Conservation (phyloP, 2,888 invertebrate genomes). For the Caenorhabditis japonica region DNA sequence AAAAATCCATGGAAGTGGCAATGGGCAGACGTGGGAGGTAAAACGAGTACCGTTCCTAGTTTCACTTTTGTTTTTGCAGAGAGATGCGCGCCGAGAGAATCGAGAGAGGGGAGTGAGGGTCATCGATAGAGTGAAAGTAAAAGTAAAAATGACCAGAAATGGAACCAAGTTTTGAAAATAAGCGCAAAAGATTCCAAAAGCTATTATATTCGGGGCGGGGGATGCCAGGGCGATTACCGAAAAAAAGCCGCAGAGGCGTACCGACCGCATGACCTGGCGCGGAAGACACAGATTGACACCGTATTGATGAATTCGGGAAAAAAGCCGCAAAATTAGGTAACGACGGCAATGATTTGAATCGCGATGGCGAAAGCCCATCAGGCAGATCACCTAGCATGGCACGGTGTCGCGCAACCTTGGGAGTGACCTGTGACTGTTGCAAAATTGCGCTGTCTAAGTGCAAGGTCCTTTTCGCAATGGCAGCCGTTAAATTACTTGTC, state of each 20-base stretch:
- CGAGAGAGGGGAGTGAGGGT: constrained; percentile 14
- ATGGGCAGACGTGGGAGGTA: constrained; percentile 26
- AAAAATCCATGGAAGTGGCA: constrained; percentile 20
- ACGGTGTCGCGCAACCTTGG: constrained; percentile 35
- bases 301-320: constrained; percentile 51
- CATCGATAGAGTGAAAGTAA: constrained; percentile 42
- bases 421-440: constrained; percentile 32
- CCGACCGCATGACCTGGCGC: constrained; percentile 47
- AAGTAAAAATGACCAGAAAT: constrained; percentile 47
- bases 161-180: constrained; percentile 43
- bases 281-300: constrained; percentile 53
- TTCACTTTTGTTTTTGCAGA: constrained; percentile 40
- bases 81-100: background rate
- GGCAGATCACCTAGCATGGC: constrained; percentile 25
- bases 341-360: constrained; percentile 27
- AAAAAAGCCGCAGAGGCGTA: constrained; percentile 34
- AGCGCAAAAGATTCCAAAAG: constrained; percentile 29
- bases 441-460: constrained; percentile 37
- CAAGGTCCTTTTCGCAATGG: constrained; percentile 26
- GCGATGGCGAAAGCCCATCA: constrained; percentile 36
- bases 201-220: constrained; percentile 39
- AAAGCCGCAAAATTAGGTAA: constrained; percentile 49
- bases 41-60: constrained; percentile 48
- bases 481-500: background rate
- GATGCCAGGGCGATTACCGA: constrained; percentile 49